Percentiles rank a stretch among this genome's conserved stretches.
Evolutionary conservation across 2,888 invertebrate species (phyloP).

Genomic region (Helleia helle): DNA sequence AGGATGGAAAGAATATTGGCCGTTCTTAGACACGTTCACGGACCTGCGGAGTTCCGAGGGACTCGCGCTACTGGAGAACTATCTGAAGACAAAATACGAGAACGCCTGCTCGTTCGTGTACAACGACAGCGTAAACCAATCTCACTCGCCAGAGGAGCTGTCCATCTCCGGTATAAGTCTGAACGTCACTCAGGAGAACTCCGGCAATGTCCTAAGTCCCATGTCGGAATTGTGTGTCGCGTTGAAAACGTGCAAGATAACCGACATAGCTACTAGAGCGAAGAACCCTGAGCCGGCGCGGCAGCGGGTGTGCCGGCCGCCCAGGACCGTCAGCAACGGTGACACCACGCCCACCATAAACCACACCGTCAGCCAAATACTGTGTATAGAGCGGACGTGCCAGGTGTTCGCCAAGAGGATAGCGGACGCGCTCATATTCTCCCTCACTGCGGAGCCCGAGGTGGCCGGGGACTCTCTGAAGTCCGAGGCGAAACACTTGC

Average conservation of each 20-base stretch:
- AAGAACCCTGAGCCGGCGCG: constrained; percentile 46
- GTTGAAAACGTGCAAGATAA: constrained; percentile 69
- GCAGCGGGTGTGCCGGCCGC: constrained; percentile 48
- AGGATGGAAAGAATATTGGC: constrained; percentile 95
- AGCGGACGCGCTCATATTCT: constrained; percentile 75
- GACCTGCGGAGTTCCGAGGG: constrained; percentile 85
- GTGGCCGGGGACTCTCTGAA: constrained; percentile 75
- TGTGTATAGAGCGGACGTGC: constrained; percentile 61
- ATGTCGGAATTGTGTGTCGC: constrained; percentile 75
- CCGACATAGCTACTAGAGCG: constrained; percentile 45
- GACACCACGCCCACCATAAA: constrained; percentile 35
- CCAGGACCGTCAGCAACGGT: constrained; percentile 42
- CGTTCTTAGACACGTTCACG: constrained; percentile 86
- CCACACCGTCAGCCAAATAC: constrained; percentile 52
- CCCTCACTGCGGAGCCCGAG: constrained; percentile 68
- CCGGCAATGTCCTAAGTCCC: constrained; percentile 56
- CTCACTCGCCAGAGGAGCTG: constrained; percentile 39
- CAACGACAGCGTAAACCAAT: constrained; percentile 45
- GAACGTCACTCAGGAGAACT: constrained; percentile 31
- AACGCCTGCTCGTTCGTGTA: constrained; percentile 50
- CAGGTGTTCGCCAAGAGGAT: constrained; percentile 81
- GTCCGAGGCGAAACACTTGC: constrained; percentile 79
- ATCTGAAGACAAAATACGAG: constrained; percentile 76
- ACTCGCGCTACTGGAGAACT: constrained; percentile 81
- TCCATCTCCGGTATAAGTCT: constrained; percentile 47